Evolutionary conservation across 2,113 vertebrate species (phyloP).

Genomic region (Tor tambroides): DNA sequence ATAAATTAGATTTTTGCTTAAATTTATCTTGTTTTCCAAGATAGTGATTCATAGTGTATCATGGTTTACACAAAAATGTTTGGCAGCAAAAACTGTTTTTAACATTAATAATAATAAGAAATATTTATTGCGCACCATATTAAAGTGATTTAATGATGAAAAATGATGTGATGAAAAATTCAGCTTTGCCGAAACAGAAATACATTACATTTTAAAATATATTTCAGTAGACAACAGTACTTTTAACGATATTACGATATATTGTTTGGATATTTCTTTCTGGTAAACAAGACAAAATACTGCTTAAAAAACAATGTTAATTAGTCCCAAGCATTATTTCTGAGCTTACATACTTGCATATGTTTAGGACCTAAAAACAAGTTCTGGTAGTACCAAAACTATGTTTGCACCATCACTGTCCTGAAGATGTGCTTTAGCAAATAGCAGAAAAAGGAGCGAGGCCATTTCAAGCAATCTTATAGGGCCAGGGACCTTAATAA

Average conservation of each 20-base stretch:
- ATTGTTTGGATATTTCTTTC: neutral
- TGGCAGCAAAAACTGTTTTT: too few species aligned
- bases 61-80: too few species aligned
- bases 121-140: too few species aligned
- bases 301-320: neutral
- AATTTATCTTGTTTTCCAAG: too few species aligned
- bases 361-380: neutral
- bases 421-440: conserved; percentile 1
- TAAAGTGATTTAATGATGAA: too few species aligned
- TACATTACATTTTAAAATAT: too few species aligned
- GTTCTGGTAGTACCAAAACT: neutral
- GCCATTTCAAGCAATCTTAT: conserved; percentile 53
- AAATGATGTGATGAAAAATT: too few species aligned
- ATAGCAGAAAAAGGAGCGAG: conserved; percentile 20
- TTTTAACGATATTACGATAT: neutral
- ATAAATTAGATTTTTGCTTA: too few species aligned
- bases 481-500: conserved; percentile 54
- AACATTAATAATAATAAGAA: too few species aligned
- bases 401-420: neutral
- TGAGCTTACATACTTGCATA: neutral
- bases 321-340: neutral
- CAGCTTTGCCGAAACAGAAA: too few species aligned
- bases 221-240: too few species aligned
- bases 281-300: neutral
- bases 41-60: too few species aligned